Conservation (phyloP, 2,888 invertebrate genomes). For the Scrobipalpa atriplicella region DNA sequence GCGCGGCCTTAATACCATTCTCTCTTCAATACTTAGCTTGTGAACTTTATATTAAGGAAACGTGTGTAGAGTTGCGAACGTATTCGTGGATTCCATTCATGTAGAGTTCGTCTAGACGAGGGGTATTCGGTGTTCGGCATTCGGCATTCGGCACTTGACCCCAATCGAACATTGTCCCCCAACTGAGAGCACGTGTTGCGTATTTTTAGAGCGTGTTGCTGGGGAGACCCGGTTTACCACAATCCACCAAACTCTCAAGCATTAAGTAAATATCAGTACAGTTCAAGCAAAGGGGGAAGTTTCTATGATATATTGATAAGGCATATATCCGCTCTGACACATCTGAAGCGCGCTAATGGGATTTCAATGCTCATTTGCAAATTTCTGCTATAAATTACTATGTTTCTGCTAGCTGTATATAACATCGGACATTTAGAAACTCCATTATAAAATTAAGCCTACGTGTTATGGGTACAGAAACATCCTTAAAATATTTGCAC, state of each 20-base stretch:
- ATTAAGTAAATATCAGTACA: not conserved
- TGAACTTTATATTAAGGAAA: not conserved
- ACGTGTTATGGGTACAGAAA: too few species aligned
- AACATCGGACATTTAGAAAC: too few species aligned
- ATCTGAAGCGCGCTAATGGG: not conserved
- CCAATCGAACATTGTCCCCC: slow-evolving; percentile 66
- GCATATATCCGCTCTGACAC: not conserved
- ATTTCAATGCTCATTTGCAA: not conserved
- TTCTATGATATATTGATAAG: not conserved
- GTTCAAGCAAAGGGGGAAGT: not conserved
- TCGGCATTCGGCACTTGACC: slow-evolving; percentile 58
- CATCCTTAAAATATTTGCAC: not conserved
- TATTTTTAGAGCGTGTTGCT: slow-evolving; percentile 59
- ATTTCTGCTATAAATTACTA: not conserved
- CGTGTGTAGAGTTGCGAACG: not conserved
- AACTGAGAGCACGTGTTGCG: slow-evolving; percentile 62
- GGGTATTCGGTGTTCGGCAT: slow-evolving; percentile 42
- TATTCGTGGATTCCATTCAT: slow-evolving; percentile 6
- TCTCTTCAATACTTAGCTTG: not conserved
- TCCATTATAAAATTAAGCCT: too few species aligned
- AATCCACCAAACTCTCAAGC: not conserved
- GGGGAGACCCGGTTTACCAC: slow-evolving; percentile 29
- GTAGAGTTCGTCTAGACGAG: slow-evolving; percentile 49
- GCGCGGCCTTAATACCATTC: slow-evolving; percentile 30
- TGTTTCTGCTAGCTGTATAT: not conserved